A percentile compares a stretch with the other conserved stretches of the same genome.
Evolutionary conservation across 2,797 vertebrate species (phyloP).

Genomic region (Sebastes melanostomus): DNA sequence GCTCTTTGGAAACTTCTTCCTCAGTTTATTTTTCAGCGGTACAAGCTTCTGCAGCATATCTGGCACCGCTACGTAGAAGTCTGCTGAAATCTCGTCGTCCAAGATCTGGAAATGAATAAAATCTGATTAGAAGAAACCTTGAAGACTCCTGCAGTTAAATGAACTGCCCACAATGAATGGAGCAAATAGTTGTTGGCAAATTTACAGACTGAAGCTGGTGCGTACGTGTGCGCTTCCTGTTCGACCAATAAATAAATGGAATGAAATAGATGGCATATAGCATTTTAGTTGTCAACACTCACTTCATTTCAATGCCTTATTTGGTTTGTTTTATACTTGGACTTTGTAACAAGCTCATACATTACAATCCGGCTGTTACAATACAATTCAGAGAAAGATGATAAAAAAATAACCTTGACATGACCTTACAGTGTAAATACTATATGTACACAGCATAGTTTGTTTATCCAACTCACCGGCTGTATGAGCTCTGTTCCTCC

Average conservation of each 20-base stretch:
- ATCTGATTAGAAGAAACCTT: neutral
- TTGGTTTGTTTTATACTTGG: neutral
- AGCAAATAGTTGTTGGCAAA: neutral
- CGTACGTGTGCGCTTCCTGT: neutral
- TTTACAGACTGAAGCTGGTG: neutral
- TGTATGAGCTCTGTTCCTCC: conserved; percentile 88
- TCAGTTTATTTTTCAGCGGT: conserved; percentile 88
- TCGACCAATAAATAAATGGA: neutral
- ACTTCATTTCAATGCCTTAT: neutral
- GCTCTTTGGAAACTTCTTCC: conserved; percentile 88
- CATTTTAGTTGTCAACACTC: neutral
- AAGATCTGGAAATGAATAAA: conserved; percentile 82
- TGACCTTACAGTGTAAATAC: neutral
- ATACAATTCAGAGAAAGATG: neutral
- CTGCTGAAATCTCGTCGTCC: conserved; percentile 87
- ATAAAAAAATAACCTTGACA: accelerated
- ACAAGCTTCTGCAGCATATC: conserved; percentile 85
- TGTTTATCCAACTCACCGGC: conserved; percentile 72
- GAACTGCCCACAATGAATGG: neutral
- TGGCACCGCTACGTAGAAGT: conserved; percentile 91
- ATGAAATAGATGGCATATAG: neutral
- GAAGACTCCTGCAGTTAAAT: neutral
- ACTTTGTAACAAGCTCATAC: neutral
- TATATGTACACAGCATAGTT: neutral
- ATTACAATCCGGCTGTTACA: neutral